Evolutionary conservation across 92 coral and sea anemone species (phyloP).

Genomic region (Porites rus): DNA sequence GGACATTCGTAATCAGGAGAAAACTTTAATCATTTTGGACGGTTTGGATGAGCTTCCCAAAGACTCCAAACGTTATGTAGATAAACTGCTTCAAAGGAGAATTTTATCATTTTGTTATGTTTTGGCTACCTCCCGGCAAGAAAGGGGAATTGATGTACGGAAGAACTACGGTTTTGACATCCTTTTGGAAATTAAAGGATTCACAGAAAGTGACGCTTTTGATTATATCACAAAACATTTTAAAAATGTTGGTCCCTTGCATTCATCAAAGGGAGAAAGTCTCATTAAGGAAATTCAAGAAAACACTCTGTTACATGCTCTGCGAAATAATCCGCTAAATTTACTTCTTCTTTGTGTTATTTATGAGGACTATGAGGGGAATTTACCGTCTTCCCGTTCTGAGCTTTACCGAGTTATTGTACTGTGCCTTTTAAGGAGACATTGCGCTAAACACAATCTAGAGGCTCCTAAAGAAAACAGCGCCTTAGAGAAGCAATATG

Average conservation of each 20-base stretch:
- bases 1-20: conserved; percentile 2
- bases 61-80: neutral
- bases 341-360: conserved; percentile 37
- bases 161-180: neutral
- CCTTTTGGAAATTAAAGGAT: neutral
- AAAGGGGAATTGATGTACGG: conserved; percentile 14
- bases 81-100: conserved; percentile 1
- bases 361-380: conserved; percentile 18
- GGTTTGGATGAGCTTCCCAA: conserved; percentile 11
- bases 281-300: neutral
- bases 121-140: conserved; percentile 4
- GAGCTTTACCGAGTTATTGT: conserved; percentile 12
- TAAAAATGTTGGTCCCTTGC: neutral
- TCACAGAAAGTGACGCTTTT: neutral
- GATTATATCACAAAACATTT: conserved; percentile 6
- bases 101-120: conserved; percentile 1
- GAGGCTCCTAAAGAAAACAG: neutral
- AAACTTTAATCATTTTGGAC: conserved; percentile 13
- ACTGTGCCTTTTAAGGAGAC: neutral
- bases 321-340: conserved; percentile 15
- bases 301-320: neutral
- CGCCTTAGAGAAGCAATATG: neutral
- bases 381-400: conserved; percentile 16
- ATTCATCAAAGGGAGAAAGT: conserved; percentile 9
- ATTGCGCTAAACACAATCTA: neutral